A percentile compares a stretch with the other conserved stretches of the same genome.
Evolutionary conservation across 1,140 invertebrate species (phyloP).

Genomic region (Venturia canescens): DNA sequence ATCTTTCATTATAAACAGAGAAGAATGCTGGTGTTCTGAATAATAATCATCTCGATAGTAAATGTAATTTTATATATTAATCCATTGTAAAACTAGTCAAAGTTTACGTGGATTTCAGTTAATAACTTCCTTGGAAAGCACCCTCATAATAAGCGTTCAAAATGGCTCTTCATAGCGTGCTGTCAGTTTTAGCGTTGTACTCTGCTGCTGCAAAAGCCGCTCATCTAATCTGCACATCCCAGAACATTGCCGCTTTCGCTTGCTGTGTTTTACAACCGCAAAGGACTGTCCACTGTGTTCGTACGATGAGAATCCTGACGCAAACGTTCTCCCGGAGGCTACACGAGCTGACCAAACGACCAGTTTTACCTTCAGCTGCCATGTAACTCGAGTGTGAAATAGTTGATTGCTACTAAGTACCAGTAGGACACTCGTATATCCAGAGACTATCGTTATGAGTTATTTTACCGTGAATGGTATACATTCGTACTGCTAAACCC

Average conservation of each 20-base stretch:
- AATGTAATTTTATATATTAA: no score
- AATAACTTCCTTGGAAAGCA: slow-evolving; percentile 19
- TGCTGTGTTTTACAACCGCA: slow-evolving; percentile 29
- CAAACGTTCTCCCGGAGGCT: slow-evolving; percentile 16
- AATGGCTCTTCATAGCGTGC: slow-evolving; percentile 15
- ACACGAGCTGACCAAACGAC: neutral
- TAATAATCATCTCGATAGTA: no score
- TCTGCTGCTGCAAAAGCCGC: neutral
- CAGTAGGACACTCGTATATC: slow-evolving; percentile 7
- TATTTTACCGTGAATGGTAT: neutral
- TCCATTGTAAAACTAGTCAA: no score
- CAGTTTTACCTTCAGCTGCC: slow-evolving; percentile 19
- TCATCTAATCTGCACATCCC: slow-evolving; percentile 1
- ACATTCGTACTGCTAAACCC: neutral
- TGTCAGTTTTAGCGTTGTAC: slow-evolving; percentile 10
- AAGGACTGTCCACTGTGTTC: slow-evolving; percentile 15
- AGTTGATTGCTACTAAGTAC: slow-evolving; percentile 42
- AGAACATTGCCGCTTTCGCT: slow-evolving; percentile 9
- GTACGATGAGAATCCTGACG: neutral
- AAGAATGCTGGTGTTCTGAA: no score
- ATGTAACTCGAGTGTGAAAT: slow-evolving; percentile 43
- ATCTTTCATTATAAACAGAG: no score
- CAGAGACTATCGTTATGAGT: neutral
- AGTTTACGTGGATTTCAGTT: slow-evolving; percentile 27
- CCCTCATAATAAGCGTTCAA: slow-evolving; percentile 31